Evolutionary conservation across 2,888 invertebrate species (phyloP).

Genomic region (Heliothis peltigera): DNA sequence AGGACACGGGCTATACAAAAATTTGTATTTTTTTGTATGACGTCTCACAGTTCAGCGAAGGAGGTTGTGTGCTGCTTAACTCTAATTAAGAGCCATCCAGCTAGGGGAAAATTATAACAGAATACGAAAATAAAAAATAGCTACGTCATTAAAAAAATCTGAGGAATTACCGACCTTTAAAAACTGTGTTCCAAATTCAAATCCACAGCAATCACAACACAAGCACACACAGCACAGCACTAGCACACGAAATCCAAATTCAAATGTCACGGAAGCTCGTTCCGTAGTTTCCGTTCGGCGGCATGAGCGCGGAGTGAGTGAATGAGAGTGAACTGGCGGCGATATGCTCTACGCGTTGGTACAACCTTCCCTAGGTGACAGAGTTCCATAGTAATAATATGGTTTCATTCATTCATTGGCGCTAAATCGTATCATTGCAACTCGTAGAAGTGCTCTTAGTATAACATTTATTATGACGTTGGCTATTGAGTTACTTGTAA

Average conservation of each 20-base stretch:
- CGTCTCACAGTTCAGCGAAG: no score
- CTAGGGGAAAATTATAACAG: no score
- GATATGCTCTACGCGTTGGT: constrained; percentile 69
- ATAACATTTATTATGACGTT: no score
- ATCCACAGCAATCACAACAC: constrained; percentile 17
- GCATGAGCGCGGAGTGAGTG: constrained; percentile 68
- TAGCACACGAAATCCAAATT: constrained; percentile 38
- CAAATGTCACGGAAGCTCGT: constrained; percentile 49
- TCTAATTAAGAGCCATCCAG: no score
- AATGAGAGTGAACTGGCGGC: constrained; percentile 61
- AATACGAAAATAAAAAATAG: no score
- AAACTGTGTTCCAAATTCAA: constrained; percentile 7
- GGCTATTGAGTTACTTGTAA: no score
- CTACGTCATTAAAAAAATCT: neutral
- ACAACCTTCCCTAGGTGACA: constrained; percentile 66
- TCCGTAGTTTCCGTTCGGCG: constrained; percentile 59
- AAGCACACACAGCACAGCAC: constrained; percentile 50
- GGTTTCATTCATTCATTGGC: constrained; percentile 13
- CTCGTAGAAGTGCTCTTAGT: no score
- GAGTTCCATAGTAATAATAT: constrained; percentile 32
- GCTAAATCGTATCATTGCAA: neutral
- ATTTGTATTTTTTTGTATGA: no score
- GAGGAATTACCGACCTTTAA: constrained; percentile 24
- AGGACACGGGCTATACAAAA: no score
- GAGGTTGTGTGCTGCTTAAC: no score